These are phyloP conservation scores for Sarcophaga caerulescens DNA, from an alignment of 2,888 invertebrate genomes.

Conservation along the genomic window DNA sequence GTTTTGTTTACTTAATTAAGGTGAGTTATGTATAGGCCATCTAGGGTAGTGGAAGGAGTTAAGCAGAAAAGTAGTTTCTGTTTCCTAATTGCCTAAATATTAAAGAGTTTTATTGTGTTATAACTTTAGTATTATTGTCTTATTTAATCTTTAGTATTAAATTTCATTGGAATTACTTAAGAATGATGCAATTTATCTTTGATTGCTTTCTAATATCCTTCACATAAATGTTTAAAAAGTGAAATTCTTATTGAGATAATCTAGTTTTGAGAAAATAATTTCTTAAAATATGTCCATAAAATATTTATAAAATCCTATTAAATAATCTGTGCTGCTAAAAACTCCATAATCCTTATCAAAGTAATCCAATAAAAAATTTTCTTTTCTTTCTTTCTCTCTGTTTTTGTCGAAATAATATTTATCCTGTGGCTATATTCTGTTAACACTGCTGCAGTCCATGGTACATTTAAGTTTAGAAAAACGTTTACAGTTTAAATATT, in stretches of 20 bases:
- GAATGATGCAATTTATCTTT: not conserved
- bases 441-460: conserved; percentile 45
- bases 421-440: conserved; percentile 54
- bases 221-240: not conserved
- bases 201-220: no score
- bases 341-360: not conserved
- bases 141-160: not conserved
- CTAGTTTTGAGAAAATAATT: not conserved
- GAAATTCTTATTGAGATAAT: not conserved
- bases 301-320: not conserved
- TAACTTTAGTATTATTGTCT: not conserved
- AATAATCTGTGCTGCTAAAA: not conserved
- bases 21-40: not conserved
- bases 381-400: not conserved
- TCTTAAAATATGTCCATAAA: not conserved
- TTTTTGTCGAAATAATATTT: conserved; percentile 37
- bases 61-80: no score
- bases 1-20: not conserved
- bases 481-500: no score
- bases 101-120: not conserved
- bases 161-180: not conserved
- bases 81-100: no score
- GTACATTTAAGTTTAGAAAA: not conserved
- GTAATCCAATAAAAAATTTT: not conserved
- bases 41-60: no score